phyloP scores from a whole-genome alignment of 2,113 vertebrate genomes.

The Axis porcinus region DNA sequence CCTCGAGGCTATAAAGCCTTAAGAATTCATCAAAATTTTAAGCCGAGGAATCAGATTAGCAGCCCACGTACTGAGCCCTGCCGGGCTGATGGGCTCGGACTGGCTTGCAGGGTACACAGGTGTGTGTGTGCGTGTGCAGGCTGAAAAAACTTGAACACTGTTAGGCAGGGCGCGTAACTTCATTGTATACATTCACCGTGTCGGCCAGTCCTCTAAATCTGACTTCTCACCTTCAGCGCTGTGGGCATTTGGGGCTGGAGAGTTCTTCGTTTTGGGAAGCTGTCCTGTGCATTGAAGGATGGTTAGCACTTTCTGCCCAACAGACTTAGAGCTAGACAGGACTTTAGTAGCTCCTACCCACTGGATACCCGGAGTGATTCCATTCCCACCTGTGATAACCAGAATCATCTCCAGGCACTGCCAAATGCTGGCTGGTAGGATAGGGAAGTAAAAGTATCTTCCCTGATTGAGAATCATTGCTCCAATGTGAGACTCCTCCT shows the following conservation, averaged over 20 bases:
- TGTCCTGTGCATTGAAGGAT: accelerated
- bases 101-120: background rate
- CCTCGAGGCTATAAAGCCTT: background rate
- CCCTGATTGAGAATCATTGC: background rate
- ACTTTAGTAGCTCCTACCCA: background rate
- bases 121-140: background rate
- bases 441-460: background rate
- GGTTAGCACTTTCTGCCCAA: no score
- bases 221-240: background rate
- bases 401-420: background rate
- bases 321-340: background rate
- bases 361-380: background rate
- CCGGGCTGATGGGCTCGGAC: background rate
- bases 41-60: background rate
- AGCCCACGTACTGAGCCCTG: background rate
- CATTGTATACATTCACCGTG: accelerated
- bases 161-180: accelerated
- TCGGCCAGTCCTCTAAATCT: background rate
- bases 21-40: background rate
- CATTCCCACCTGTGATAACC: background rate
- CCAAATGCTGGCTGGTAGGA: no score
- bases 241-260: accelerated
- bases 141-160: background rate
- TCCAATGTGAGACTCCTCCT: background rate
- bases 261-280: background rate